Conservation (phyloP, 1,140 invertebrate species). For the Parapsyche elsis region DNA sequence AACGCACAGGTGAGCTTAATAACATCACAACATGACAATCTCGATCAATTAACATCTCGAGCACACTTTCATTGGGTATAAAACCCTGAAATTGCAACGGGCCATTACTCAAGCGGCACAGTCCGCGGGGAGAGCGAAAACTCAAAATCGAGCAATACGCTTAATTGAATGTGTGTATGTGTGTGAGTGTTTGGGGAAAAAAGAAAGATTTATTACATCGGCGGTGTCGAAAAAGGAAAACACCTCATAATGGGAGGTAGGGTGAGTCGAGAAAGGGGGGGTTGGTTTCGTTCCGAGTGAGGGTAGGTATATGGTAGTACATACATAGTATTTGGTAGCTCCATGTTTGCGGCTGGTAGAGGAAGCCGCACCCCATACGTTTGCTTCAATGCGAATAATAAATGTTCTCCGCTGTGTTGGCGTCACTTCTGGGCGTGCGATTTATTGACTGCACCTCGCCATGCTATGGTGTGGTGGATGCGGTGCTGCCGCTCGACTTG, state of each 20-base stretch:
- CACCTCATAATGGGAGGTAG: constrained; percentile 45
- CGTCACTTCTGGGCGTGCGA: constrained; percentile 46
- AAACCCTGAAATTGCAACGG: not conserved
- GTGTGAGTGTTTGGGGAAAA: constrained; percentile 1
- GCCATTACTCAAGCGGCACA: not conserved
- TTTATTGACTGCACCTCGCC: constrained; percentile 49
- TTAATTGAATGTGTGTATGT: constrained; percentile 20
- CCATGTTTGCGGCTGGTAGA: not conserved
- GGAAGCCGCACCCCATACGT: constrained; percentile 12
- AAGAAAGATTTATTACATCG: constrained; percentile 8
- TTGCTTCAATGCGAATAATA: constrained; percentile 47
- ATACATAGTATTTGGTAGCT: too few species aligned
- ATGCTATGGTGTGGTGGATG: not conserved
- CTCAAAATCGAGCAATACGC: constrained; percentile 6
- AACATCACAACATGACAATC: too few species aligned
- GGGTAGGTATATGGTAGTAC: not conserved
- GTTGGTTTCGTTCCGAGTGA: not conserved
- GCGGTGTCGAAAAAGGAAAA: constrained; percentile 40
- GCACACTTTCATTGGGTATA: not conserved
- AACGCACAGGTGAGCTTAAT: not conserved
- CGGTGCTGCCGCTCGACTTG: too few species aligned
- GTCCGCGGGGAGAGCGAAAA: not conserved
- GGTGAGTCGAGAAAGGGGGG: not conserved
- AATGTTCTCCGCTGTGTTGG: constrained; percentile 40
- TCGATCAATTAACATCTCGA: too few species aligned